Evolutionary conservation across 2,888 invertebrate species (phyloP), one percentile per base, ranked within the genome.

Genomic region (Eupithecia inturbata): DNA sequence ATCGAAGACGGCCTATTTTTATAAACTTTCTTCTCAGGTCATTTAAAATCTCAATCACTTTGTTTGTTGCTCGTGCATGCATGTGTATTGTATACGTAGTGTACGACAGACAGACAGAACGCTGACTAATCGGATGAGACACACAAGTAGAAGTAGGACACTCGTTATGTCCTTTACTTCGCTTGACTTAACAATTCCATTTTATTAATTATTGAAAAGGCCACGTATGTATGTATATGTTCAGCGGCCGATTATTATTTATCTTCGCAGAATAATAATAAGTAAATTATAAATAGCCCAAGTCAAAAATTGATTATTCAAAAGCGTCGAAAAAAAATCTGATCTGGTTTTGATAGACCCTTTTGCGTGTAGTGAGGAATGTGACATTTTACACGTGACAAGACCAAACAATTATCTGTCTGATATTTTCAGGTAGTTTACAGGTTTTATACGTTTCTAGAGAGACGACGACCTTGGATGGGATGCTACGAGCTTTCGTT

Each of bases 121-220:
- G 33, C 68, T 68, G 68, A 74, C 71, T 74, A 74, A 74, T 74
- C 57, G n/a, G 71, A 74, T 71, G 68, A 71, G n/a, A 5, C 60
- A 66, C 31, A 19, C 31, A 33, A 28, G 28, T 68, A 64, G 22
- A 68, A 69, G 69, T 60, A 53, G 66, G 69, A 69, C 36, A 68
- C 64, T 10, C 49, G 10, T 9, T 2, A 22, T 68, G 74, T 53
- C 71, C 68, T 71, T 71, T 71, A 68, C 68, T 68, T 66, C 39
- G 12, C 64, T 22, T 49, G n/a, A 53, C 49, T 9, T 53, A 22
- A 22, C 49, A 53, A 26, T 31, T 41, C 33, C 28, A 16, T 4
- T 67, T 60, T 45, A 69, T 73, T 69, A 68, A 64, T 53, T 72
- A 72, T 69, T 68, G 45, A 73, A 66, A 69, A 57, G 39, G 36